phyloP scores from a whole-genome alignment of 1,140 invertebrate genomes.

The Bombus affinis region DNA sequence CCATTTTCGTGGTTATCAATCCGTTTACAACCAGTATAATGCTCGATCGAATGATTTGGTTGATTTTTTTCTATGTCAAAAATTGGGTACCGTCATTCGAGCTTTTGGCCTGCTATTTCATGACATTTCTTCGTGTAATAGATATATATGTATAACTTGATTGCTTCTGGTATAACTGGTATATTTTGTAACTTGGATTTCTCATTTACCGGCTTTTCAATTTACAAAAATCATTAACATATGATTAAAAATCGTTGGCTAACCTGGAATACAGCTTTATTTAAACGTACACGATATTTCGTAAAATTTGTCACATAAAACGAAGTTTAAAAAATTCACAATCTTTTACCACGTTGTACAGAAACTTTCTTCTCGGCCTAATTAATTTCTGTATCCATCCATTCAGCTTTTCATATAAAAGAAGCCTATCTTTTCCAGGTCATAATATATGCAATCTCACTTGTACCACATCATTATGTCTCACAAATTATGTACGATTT shows the following conservation, averaged over 20 bases:
- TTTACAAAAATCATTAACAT: not conserved
- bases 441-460: not conserved
- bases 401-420: not conserved
- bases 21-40: not conserved
- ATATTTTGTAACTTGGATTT: not conserved
- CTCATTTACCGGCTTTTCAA: not conserved
- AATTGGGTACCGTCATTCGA: not conserved
- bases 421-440: not conserved
- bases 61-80: not conserved
- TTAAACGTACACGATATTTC: not conserved
- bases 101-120: not conserved
- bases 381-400: not conserved
- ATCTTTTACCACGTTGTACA: not conserved
- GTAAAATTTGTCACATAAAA: not conserved
- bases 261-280: not conserved
- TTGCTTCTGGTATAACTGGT: too few species aligned
- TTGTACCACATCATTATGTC: not conserved
- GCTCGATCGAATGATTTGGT: not conserved
- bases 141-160: not conserved
- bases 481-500: not conserved
- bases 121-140: too few species aligned
- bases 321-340: not conserved
- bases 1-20: conserved; percentile 15
- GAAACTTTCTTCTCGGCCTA: not conserved
- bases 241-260: not conserved